These are phyloP conservation scores for Siniperca scherzeri DNA, from an alignment of 2,797 vertebrate genomes.

Conservation along the genomic window DNA sequence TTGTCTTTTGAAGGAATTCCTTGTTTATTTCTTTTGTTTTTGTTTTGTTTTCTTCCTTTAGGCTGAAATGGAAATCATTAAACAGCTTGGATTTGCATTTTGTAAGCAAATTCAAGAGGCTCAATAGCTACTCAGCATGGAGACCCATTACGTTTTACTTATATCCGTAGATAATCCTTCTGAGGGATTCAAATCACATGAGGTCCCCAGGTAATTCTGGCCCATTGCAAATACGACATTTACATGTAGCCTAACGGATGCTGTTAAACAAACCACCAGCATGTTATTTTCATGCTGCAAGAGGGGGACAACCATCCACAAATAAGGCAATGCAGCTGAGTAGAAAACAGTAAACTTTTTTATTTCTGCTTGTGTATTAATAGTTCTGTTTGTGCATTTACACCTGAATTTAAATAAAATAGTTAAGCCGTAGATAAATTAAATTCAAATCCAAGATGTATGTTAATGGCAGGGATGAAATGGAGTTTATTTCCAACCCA, in stretches of 20 bases:
- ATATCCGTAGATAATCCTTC: not conserved
- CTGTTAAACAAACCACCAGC: not conserved
- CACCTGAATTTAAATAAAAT: conserved; percentile 26
- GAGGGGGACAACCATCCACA: not conserved
- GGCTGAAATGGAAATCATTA: conserved; percentile 14
- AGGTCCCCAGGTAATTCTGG: not conserved
- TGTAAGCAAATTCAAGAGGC: not conserved
- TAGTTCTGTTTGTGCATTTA: not conserved
- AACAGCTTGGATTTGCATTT: conserved; percentile 32
- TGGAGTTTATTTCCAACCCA: conserved; percentile 6
- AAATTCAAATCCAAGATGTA: conserved; percentile 10
- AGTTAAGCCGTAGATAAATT: conserved; percentile 7
- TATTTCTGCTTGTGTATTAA: conserved; percentile 3
- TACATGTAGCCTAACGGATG: not conserved
- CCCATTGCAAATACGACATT: conserved; percentile 6
- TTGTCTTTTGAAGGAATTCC: conserved; percentile 7
- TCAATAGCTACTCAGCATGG: conserved; percentile 3
- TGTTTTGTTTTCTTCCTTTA: not conserved
- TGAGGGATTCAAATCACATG: not conserved
- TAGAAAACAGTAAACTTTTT: not conserved
- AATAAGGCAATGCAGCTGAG: not conserved
- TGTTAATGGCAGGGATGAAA: conserved; percentile 30
- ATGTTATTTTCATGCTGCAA: not conserved
- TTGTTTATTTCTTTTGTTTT: not conserved
- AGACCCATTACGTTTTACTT: conserved; percentile 6